Base-by-base conservation (phyloP, 2,888 invertebrate genomes). In the Nomada fabriciana region DNA sequence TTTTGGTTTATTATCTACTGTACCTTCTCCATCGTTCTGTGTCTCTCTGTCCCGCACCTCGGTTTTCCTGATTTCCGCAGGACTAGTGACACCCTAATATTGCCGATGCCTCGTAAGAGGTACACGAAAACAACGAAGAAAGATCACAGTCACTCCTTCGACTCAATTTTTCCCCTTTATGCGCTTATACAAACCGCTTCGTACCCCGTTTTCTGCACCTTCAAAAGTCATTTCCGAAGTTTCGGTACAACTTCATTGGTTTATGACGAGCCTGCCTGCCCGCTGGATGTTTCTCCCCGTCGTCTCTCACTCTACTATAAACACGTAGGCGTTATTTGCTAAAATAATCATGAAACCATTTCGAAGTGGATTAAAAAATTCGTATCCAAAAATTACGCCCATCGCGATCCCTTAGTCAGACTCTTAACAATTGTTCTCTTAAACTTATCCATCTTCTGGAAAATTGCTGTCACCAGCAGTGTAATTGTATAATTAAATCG, bases 1-100 rank as follows among this genome's bases (percentile, higher is more conserved):
- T 91, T 84, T 76, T 80, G 73, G 83, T 77, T 83, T 82, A 82
- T 83, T 83, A 83, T 82, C 50, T 59, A 11, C 11, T 42, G 25
- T 36, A n/a, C 76, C 68, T 73, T 67, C 25, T 65, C 63, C 20
- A 13, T 11, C 9, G 7, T 25, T 42, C 43, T 20, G 5, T 9
- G 1, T 13, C 18, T 65, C 15, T 25, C 2, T 7, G 13, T 50
- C 15, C 15, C 3, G 0, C 20, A 18, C 25, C 42, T 11, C 0
- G 9, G 25, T 10, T 63, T 47, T 10, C n/a, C 36, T n/a, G 29
- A 55, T 52, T 55, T 36, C 11, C 29, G 55, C 2, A 36, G n/a
- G 59, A 72, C 52, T 20, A 75, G 52, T 64, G 59, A 82, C 60
- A 59, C 78, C 55, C 55, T 64, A 71, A 74, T 75, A 74, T 74